phyloP scores from a whole-genome alignment of 1,140 invertebrate species.

The Drosophila kepulauana region DNA sequence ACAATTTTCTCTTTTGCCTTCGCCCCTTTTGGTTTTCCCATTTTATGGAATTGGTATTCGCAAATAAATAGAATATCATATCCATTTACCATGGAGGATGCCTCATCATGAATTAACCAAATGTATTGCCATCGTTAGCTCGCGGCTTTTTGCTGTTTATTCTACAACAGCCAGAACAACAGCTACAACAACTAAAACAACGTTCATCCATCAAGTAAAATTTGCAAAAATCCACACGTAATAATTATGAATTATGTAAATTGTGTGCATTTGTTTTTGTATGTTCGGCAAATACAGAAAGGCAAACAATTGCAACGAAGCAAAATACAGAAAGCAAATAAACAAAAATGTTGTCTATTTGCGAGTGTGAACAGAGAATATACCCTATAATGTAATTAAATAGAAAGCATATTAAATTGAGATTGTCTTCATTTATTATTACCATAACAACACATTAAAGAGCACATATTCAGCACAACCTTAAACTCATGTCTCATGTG shows the following conservation, averaged over 20 bases:
- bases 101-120: slow-evolving; percentile 50
- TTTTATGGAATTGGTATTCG: slow-evolving; percentile 21
- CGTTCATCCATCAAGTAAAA: slow-evolving; percentile 4
- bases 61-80: slow-evolving; percentile 9
- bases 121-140: slow-evolving; percentile 20
- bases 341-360: neutral
- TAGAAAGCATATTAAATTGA: too few relatives aligned
- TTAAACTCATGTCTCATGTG: too few relatives aligned
- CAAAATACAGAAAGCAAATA: slow-evolving; percentile 26
- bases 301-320: slow-evolving; percentile 16
- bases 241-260: slow-evolving; percentile 66
- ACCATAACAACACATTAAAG: too few relatives aligned
- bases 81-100: slow-evolving; percentile 19
- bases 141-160: slow-evolving; percentile 1
- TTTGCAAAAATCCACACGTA: slow-evolving; percentile 4
- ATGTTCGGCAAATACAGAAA: neutral
- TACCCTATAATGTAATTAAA: slow-evolving; percentile 5
- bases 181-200: slow-evolving; percentile 15
- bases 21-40: neutral
- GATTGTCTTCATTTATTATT: too few relatives aligned
- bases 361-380: neutral
- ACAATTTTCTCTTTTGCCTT: neutral
- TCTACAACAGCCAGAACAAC: neutral
- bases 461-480: too few relatives aligned
- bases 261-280: slow-evolving; percentile 30